Evolutionary conservation across 2,888 invertebrate species (phyloP), one percentile per base, ranked within the genome.

Genomic region (Sminthurinus aureus): DNA sequence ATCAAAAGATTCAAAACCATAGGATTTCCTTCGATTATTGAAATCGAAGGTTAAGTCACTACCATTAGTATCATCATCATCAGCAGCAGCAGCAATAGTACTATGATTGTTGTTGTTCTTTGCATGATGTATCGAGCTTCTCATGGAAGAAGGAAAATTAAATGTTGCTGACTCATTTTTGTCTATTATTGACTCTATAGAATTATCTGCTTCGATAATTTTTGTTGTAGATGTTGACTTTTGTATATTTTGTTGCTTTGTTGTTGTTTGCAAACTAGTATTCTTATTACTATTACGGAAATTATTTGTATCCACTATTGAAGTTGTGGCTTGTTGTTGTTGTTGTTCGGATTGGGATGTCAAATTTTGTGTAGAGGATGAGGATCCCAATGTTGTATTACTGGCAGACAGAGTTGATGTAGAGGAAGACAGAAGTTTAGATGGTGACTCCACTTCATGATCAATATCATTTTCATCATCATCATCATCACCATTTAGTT

Each of bases 11-110:
- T 93, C 94, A 89, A 95, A 95, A 83, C 95, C 95, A 89, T 95
- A 95, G 22, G 95, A 95, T 90, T 95, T 95, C 86, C 95, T 91
- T 87, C 95, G 91, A 85, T 93, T 92, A 89, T 82, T 94, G 94
- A 95, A 95, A 88, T 93, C 93, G 87, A 86, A 87, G 82, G 82
- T 82, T 75, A 75, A 75, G 75, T 75, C 75, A 75, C 51, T 50
- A 9, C 58, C 18, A 69, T 20, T 69, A 22, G 0, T 22, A 79
- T 83, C 81, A 52, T 79, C 38, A 26, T 80, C 77, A 71, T 73
- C 80, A 52, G 9, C 58, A 50, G 20, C 58, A 26, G 38, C 77
- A 38, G 79, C 64, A 24, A 79, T 77, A 66, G 80, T 76, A 15
- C 77, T 38, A 38, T 75, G 22, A 80, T 74, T 69, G 9, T 9